Evolutionary conservation across 64 coral and sea anemone species (phyloP), one percentile per base, ranked within the genome.

Genomic region (Porites lutea): DNA sequence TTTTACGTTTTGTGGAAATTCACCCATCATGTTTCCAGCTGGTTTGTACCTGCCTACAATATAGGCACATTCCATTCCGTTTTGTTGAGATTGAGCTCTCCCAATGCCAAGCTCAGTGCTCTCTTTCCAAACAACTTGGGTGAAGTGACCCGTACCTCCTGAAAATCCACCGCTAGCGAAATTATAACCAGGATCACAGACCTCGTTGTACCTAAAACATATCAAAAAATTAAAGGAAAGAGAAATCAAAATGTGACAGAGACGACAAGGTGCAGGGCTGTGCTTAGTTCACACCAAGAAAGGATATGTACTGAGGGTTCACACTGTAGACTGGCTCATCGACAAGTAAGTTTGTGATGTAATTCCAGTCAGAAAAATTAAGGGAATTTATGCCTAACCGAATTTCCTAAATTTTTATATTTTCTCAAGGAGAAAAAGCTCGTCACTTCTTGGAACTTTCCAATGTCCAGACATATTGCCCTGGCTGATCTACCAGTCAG

Each of bases 101-200:
- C 95, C 95, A 83, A 94, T 86, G 19, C 95, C 95, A 21, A 97
- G 58, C 18, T 73, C 59, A 4, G 88, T 97, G 22, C 88, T 87
- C 55, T 55, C 50, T 65, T 74, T 91, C 95, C 95, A 97, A 8
- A 97, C 92, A 37, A 97, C 78, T 52, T 93, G 92, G 6, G 95
- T 97, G 50, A 97, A 97, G 60, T 97, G 95, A 11, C 95, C 88
- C 44, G 95, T 84, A 0, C 20, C 83, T 58, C 58, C 74, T 16
- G 87, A 61, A 89, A 82, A 88, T 4, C 81, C 70, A 37, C 78
- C 66, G 20, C 15, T 62, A 43, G 23, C 19, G 48, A 97, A 97
- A 51, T 91, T 71, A 44, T 97, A 97, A 7, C 82, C 82, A 8
- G 89, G 79, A 15, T 82, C 76, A 67, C 95, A 94, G 1, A 97